These are phyloP conservation scores for Drosophila ohnishii DNA, from an alignment of 1,140 invertebrate genomes.

Conservation along the genomic window DNA sequence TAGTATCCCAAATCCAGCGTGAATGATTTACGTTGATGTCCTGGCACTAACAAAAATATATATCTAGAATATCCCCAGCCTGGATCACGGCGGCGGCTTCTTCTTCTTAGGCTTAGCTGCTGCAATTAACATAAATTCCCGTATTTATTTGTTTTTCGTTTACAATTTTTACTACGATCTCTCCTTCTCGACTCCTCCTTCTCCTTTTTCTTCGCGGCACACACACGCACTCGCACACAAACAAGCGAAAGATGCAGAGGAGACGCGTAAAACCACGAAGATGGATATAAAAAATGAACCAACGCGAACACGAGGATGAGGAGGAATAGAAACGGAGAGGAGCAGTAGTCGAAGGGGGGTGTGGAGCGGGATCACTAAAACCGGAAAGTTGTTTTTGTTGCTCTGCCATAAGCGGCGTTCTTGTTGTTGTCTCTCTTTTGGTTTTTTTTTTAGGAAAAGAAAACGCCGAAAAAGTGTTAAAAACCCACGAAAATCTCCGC, in stretches of 20 bases:
- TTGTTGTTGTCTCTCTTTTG: constrained; percentile 39
- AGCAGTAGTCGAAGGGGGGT: constrained; percentile 25
- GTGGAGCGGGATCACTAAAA: constrained; percentile 48
- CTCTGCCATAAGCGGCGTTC: constrained; percentile 60
- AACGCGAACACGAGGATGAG: constrained; percentile 55
- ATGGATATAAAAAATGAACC: constrained; percentile 65
- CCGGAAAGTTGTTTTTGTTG: constrained; percentile 74
- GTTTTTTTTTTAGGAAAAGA: constrained; percentile 32
- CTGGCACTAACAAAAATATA: constrained; percentile 48
- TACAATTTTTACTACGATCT: constrained; percentile 62
- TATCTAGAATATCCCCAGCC: constrained; percentile 27
- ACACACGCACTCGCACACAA: constrained; percentile 20
- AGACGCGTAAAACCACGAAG: constrained; percentile 72
- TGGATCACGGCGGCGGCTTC: constrained; percentile 40
- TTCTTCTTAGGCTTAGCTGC: constrained; percentile 17
- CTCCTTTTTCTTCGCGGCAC: constrained; percentile 21
- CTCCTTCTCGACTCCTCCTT: constrained; percentile 25
- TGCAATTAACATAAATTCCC: constrained; percentile 45
- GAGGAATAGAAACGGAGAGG: constrained; percentile 34
- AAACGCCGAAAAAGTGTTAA: constrained; percentile 33
- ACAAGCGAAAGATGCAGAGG: constrained; percentile 32
- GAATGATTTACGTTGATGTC: constrained; percentile 78
- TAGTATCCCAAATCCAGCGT: constrained; percentile 83
- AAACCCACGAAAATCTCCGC: constrained; percentile 37
- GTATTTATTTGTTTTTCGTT: constrained; percentile 51